These are phyloP conservation scores for Cephus nigrinus DNA, from an alignment of 2,888 invertebrate genomes.

Conservation along the genomic window DNA sequence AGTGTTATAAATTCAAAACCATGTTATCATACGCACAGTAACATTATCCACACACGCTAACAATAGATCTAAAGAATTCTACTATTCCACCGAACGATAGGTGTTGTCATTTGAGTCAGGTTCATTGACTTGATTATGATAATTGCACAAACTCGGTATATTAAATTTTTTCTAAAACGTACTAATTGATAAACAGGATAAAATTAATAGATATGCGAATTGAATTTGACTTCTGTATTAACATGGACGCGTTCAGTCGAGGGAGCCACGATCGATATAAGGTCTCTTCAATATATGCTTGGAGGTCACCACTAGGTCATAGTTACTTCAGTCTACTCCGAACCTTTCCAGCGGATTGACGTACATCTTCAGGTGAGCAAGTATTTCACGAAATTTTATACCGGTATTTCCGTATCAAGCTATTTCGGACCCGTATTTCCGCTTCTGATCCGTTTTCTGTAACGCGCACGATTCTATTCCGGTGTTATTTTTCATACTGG, in stretches of 20 bases:
- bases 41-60: too few relatives aligned
- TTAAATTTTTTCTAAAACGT: neutral
- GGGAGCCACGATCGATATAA: slow-evolving; percentile 29
- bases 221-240: neutral
- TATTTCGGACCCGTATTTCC: neutral
- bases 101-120: neutral
- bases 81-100: neutral
- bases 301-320: slow-evolving; percentile 56
- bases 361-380: slow-evolving; percentile 43
- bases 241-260: neutral
- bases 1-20: too few relatives aligned
- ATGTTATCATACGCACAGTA: too few relatives aligned
- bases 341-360: slow-evolving; percentile 45
- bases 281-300: slow-evolving; percentile 14
- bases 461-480: slow-evolving; percentile 1
- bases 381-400: slow-evolving; percentile 20
- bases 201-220: neutral
- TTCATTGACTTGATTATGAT: neutral
- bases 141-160: neutral
- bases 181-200: neutral
- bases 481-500: slow-evolving; percentile 6
- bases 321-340: slow-evolving; percentile 50
- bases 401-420: slow-evolving; percentile 12
- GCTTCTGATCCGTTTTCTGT: neutral
- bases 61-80: neutral